Percentiles rank a stretch among this genome's conserved stretches.
Conservation (phyloP, 2,888 invertebrate species). For the Agrenia bidenticulata region DNA sequence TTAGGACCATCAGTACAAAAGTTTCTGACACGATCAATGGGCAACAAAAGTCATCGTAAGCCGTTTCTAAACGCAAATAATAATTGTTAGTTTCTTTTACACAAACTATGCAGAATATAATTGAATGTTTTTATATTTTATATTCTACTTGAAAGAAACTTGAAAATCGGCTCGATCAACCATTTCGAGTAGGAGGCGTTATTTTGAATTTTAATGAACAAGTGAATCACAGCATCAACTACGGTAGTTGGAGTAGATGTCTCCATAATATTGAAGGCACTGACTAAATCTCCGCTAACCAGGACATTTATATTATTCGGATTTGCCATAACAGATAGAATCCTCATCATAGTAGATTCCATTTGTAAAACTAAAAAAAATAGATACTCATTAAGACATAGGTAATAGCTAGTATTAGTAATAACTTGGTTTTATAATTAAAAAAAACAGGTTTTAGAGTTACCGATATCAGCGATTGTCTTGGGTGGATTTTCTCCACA, state of each 20-base stretch:
- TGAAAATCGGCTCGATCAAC: conserved; percentile 75
- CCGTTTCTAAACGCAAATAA: conserved; percentile 37
- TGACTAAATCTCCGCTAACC: conserved; percentile 47
- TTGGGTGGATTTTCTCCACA: conserved; percentile 38
- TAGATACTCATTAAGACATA: no score
- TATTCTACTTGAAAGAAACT: conserved; percentile 63
- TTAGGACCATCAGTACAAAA: conserved; percentile 77
- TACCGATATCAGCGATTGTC: conserved; percentile 51
- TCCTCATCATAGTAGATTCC: conserved; percentile 76
- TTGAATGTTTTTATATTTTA: conserved; percentile 6
- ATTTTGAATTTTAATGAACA: conserved; percentile 73
- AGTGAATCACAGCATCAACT: conserved; percentile 83
- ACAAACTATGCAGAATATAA: not conserved
- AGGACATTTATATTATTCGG: conserved; percentile 51
- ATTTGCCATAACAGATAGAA: conserved; percentile 74
- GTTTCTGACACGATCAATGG: conserved; percentile 70
- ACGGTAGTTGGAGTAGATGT: conserved; percentile 65
- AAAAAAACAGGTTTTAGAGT: not conserved
- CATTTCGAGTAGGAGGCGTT: conserved; percentile 73
- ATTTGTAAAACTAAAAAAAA: conserved; percentile 70
- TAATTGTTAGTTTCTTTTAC: not conserved
- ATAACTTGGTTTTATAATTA: not conserved
- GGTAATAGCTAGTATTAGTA: not conserved
- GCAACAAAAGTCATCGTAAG: conserved; percentile 52
- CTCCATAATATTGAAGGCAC: conserved; percentile 50